Percentiles rank a stretch among this genome's conserved stretches.
Evolutionary conservation across 2,888 invertebrate genomes (phyloP).

Genomic region (Cephus sareptanus): DNA sequence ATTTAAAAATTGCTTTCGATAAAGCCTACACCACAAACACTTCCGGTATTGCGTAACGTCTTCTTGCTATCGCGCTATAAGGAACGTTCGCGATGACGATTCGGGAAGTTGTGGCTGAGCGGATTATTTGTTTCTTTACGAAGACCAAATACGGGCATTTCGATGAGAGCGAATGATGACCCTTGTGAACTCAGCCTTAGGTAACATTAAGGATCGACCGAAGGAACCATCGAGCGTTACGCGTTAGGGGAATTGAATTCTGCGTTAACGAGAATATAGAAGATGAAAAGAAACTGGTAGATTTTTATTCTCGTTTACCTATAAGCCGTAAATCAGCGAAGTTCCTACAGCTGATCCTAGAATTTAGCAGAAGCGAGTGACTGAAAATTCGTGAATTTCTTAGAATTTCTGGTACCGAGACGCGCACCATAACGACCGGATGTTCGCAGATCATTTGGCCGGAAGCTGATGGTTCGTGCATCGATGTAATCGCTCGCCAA

Average conservation of each 20-base stretch:
- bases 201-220: neutral
- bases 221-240: neutral
- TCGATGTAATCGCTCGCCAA: slow-evolving; percentile 47
- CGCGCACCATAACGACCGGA: slow-evolving; percentile 38
- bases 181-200: neutral
- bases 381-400: neutral
- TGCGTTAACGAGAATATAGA: neutral
- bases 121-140: neutral
- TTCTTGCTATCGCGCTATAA: neutral
- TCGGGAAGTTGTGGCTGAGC: neutral
- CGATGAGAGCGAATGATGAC: neutral
- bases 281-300: neutral
- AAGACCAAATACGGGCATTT: neutral
- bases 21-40: neutral
- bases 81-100: neutral
- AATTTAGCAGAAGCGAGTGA: neutral
- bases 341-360: neutral
- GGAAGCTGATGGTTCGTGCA: slow-evolving; percentile 59
- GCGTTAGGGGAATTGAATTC: neutral
- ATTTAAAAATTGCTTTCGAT: neutral
- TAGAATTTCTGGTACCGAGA: neutral
- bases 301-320: neutral
- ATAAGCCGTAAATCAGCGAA: neutral
- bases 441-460: slow-evolving; percentile 61
- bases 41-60: neutral